These are phyloP conservation scores for Danaus melanippus DNA, from an alignment of 1,140 invertebrate species.

Conservation along the genomic window DNA sequence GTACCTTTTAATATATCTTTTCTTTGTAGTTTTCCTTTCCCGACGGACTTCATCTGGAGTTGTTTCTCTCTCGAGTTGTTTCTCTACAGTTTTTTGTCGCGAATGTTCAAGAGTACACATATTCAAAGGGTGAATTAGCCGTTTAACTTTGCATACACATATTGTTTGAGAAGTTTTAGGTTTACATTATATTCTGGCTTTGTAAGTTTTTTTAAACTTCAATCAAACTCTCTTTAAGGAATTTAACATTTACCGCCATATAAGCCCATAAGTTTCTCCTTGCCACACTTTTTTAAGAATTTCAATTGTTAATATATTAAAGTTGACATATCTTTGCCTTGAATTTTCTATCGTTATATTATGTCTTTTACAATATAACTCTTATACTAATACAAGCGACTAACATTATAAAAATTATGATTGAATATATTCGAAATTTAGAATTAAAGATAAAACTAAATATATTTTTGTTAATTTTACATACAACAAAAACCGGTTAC, in stretches of 20 bases:
- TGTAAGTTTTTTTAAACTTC: slow-evolving; percentile 5
- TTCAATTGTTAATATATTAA: neutral
- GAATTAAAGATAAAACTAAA: no score
- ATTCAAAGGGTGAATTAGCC: slow-evolving; percentile 24
- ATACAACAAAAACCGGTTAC: no score
- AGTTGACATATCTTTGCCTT: neutral
- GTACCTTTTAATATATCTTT: slow-evolving; percentile 12
- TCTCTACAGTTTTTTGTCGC: slow-evolving; percentile 17
- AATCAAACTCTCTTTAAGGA: no score
- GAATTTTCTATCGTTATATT: neutral
- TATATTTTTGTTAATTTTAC: no score
- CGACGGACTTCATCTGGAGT: slow-evolving; percentile 19
- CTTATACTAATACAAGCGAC: no score
- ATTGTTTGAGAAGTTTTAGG: slow-evolving; percentile 14
- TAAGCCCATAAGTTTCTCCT: slow-evolving; percentile 4
- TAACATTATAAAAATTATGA: no score
- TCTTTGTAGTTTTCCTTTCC: slow-evolving; percentile 21
- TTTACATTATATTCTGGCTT: slow-evolving; percentile 10
- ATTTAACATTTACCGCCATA: no score
- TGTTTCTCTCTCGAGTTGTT: slow-evolving; percentile 15
- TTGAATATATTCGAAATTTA: no score
- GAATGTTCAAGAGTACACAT: slow-evolving; percentile 17
- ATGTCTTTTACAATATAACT: neutral
- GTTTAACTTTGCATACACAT: slow-evolving; percentile 24
- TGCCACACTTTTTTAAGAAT: slow-evolving; percentile 10